These are phyloP conservation scores for Andrena minutula DNA, from an alignment of 2,888 invertebrate species.

Conservation along the genomic window DNA sequence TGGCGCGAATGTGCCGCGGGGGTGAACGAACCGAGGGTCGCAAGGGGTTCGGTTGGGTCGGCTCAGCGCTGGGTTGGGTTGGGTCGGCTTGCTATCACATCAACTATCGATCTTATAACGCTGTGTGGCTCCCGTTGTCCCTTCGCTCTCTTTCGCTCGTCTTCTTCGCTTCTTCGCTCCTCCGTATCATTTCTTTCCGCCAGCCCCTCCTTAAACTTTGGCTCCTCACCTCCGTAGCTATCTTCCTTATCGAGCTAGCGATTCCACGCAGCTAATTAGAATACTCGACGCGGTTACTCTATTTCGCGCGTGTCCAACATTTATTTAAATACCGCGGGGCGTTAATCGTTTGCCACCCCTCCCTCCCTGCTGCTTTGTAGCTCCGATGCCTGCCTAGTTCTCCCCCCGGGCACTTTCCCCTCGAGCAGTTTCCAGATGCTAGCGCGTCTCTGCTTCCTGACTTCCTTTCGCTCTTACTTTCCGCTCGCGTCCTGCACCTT, in stretches of 20 bases:
- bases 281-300: conserved; percentile 8
- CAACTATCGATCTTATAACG: conserved; percentile 85
- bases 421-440: conserved; percentile 41
- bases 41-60: conserved; percentile 78
- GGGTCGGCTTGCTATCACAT: conserved; percentile 84
- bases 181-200: conserved; percentile 40
- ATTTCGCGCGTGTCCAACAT: not conserved
- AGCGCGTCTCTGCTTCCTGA: conserved; percentile 56
- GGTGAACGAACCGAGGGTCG: conserved; percentile 85
- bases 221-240: conserved; percentile 29
- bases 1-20: conserved; percentile 85
- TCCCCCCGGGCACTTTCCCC: conserved; percentile 6
- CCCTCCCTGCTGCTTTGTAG: not conserved
- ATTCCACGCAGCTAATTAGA: not conserved
- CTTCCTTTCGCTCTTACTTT: conserved; percentile 40
- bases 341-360: not conserved
- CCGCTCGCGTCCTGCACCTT: conserved; percentile 49
- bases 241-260: conserved; percentile 7
- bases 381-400: not conserved
- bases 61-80: conserved; percentile 76
- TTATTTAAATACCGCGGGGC: too few species aligned
- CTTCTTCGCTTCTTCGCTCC: conserved; percentile 47
- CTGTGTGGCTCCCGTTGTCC: conserved; percentile 81
- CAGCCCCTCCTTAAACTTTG: conserved; percentile 42
- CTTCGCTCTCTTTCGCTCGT: conserved; percentile 69